Evolutionary conservation across 2,113 vertebrate genomes (phyloP), one percentile per base, ranked within the genome.

Genomic region (Eolophus roseicapilla): DNA sequence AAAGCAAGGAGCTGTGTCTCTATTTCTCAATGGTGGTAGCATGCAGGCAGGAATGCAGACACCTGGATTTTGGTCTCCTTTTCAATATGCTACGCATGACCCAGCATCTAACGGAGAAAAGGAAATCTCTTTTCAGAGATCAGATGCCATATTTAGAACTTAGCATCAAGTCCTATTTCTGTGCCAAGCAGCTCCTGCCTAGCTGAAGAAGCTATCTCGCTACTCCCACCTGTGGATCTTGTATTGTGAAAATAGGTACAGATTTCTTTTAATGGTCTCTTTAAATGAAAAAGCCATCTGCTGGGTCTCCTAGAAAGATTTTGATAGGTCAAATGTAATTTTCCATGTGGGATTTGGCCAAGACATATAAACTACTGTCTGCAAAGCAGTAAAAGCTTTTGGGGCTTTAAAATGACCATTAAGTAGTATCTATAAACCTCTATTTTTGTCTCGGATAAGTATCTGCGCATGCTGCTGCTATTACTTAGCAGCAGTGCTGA

Each of bases 181-280:
- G 86, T 83, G 76, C 63, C 86, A 74, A 85, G 83, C 73, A 86
- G 76, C 80, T 90, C n/a, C 68, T 75, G 64, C 60, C 33, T 78
- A 73, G 67, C 87, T 91, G 67, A 52, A 88, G 75, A n/a, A 89
- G 52, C 52, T 74, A 57, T 64, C 57, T 76, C 0, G 0, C 86
- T 71, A 60, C 76, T 91, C 85, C 88, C 68, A 97, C 88, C 93
- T 96, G 88, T 93, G 71, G 86, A 81, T 92, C 52, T 91, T 27
- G 19, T 37, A 29, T 81, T 78, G 77, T 13, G 50, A 81, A 93
- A 70, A 35, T 53, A 80, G 43, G 44, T 80, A 73, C 23, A 47
- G 55, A n/a, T 90, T 94, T 86, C 46, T 90, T 90, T 86, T 86
- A 69, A 96, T 70, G 50, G 23, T 55, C 29, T 77, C 28, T 87